A percentile compares a stretch with the other conserved stretches of the same genome.
Evolutionary conservation across 2,888 invertebrate species (phyloP).

Genomic region (Mythimna vitellina): DNA sequence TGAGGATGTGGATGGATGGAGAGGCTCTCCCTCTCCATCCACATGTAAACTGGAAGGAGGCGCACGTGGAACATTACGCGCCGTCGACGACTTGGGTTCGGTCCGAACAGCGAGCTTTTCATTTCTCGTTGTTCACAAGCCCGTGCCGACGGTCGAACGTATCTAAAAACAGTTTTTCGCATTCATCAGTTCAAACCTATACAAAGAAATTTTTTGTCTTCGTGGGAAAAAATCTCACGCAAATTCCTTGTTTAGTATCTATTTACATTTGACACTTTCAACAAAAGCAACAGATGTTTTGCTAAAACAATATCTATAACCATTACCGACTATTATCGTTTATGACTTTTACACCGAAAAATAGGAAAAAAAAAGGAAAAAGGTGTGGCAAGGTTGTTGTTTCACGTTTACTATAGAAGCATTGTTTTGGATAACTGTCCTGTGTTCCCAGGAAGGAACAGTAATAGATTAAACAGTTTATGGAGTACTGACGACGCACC

Average conservation of each 20-base stretch:
- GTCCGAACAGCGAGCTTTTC: too few species aligned
- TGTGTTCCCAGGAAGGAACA: background rate
- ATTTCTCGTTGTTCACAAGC: too few species aligned
- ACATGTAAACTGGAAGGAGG: too few species aligned
- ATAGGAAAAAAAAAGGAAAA: background rate
- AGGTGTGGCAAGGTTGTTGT: constrained; percentile 24
- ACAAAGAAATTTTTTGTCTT: background rate
- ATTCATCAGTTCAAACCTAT: too few species aligned
- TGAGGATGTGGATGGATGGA: too few species aligned
- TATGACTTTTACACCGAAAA: constrained; percentile 2
- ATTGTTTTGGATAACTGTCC: constrained; percentile 7
- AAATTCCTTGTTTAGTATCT: background rate
- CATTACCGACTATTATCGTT: constrained; percentile 16
- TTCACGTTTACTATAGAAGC: background rate
- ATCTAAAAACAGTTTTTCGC: too few species aligned
- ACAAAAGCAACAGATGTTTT: constrained; percentile 52
- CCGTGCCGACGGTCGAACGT: too few species aligned
- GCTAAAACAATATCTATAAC: constrained; percentile 16
- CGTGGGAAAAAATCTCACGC: background rate
- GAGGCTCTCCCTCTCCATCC: too few species aligned
- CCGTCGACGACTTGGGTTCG: too few species aligned
- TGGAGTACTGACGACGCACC: too few species aligned
- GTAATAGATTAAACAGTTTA: background rate
- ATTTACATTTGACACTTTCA: constrained; percentile 18
- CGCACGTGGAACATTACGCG: too few species aligned